phyloP scores from a whole-genome alignment of 1,140 invertebrate species.

The Antheraea pernyi region DNA sequence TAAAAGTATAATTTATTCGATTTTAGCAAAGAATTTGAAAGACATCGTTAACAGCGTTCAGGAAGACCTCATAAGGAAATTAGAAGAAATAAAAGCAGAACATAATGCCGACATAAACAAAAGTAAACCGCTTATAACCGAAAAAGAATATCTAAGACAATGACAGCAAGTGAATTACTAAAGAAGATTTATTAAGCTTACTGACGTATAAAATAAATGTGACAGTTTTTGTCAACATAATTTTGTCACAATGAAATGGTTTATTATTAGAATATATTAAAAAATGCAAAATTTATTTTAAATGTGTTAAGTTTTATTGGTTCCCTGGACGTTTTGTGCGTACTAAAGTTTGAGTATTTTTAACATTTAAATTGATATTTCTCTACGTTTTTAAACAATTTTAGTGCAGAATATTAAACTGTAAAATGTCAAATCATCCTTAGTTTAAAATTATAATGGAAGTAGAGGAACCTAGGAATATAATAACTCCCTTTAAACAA shows the following conservation, averaged over 20 bases:
- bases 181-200: neutral
- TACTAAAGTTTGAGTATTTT: neutral
- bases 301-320: neutral
- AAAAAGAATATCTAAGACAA: neutral
- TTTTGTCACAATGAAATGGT: slow-evolving; percentile 7
- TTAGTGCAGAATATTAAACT: no score
- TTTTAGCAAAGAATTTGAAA: slow-evolving; percentile 69
- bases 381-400: no score
- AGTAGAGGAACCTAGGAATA: neutral
- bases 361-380: no score
- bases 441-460: neutral
- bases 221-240: slow-evolving; percentile 9
- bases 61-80: slow-evolving; percentile 65
- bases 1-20: slow-evolving; percentile 6
- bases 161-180: neutral
- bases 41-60: slow-evolving; percentile 72
- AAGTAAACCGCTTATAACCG: slow-evolving; percentile 13
- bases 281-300: neutral
- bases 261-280: slow-evolving; percentile 2
- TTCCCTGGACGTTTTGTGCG: neutral
- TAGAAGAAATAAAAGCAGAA: slow-evolving; percentile 60
- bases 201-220: neutral
- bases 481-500: neutral
- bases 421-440: no score
- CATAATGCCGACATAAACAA: slow-evolving; percentile 26